Evolutionary conservation across 2,888 invertebrate species (phyloP).

Genomic region (Cantharis flavilabris): DNA sequence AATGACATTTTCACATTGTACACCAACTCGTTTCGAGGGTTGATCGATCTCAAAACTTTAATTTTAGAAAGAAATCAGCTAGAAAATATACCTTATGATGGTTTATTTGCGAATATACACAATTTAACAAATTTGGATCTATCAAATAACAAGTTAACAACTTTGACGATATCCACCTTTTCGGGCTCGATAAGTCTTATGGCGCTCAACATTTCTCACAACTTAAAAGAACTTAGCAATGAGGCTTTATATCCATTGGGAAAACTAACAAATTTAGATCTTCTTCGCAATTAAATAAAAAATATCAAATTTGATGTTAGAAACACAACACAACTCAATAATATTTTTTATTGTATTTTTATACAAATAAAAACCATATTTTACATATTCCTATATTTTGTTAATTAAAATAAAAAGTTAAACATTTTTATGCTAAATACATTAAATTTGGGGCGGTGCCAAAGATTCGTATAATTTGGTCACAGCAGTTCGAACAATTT

Average conservation of each 20-base stretch:
- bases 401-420: neutral
- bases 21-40: constrained; percentile 7
- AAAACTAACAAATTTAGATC: constrained; percentile 8
- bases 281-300: too few species aligned
- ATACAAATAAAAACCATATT: neutral
- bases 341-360: neutral
- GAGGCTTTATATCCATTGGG: constrained; percentile 8
- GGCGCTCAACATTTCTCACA: constrained; percentile 14
- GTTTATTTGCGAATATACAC: constrained; percentile 6
- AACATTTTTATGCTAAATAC: neutral
- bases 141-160: constrained; percentile 3
- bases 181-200: constrained; percentile 5
- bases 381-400: neutral
- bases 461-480: constrained; percentile 83
- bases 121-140: constrained; percentile 5
- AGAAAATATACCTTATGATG: neutral
- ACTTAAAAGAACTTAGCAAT: constrained; percentile 3
- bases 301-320: too few species aligned
- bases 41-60: neutral
- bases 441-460: constrained; percentile 58
- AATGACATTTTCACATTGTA: constrained; percentile 9
- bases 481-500: constrained; percentile 84
- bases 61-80: neutral
- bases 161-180: constrained; percentile 2
- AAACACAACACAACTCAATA: too few species aligned